Conservation (phyloP, 2,888 invertebrate genomes). For the Cacoxenus indagator region DNA sequence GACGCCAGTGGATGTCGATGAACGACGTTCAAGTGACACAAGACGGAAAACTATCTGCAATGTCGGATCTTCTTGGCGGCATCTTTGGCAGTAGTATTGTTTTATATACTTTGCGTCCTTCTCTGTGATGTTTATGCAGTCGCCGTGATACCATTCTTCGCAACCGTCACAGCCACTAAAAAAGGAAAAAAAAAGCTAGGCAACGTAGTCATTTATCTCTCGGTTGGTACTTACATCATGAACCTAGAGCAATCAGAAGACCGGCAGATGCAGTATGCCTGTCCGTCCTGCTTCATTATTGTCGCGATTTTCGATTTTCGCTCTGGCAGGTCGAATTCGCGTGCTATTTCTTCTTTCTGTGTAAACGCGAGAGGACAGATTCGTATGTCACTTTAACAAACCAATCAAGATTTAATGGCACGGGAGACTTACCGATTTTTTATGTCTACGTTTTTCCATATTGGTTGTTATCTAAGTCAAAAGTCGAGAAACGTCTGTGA, state of each 20-base stretch:
- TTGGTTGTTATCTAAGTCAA: neutral
- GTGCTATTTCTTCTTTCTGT: constrained; percentile 87
- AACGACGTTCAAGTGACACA: constrained; percentile 59
- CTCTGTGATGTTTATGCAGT: constrained; percentile 95
- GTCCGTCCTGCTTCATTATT: constrained; percentile 88
- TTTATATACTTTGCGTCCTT: constrained; percentile 93
- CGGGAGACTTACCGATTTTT: neutral
- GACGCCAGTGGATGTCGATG: constrained; percentile 38
- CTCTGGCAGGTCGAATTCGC: constrained; percentile 89
- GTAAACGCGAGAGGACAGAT: no score
- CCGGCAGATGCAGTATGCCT: constrained; percentile 95
- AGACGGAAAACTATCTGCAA: constrained; percentile 75
- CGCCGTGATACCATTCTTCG: constrained; percentile 99
- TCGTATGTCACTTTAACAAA: neutral
- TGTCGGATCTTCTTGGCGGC: constrained; percentile 85
- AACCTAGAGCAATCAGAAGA: constrained; percentile 94
- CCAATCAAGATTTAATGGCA: neutral
- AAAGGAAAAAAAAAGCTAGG: neutral
- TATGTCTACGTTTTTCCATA: neutral
- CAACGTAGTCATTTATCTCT: neutral
- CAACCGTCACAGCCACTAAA: constrained; percentile 93
- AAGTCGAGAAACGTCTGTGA: neutral
- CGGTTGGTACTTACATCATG: constrained; percentile 84
- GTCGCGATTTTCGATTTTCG: constrained; percentile 92
- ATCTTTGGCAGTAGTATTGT: constrained; percentile 91